These are phyloP conservation scores for Panurus biarmicus DNA, from an alignment of 2,113 vertebrate species.

Conservation along the genomic window DNA sequence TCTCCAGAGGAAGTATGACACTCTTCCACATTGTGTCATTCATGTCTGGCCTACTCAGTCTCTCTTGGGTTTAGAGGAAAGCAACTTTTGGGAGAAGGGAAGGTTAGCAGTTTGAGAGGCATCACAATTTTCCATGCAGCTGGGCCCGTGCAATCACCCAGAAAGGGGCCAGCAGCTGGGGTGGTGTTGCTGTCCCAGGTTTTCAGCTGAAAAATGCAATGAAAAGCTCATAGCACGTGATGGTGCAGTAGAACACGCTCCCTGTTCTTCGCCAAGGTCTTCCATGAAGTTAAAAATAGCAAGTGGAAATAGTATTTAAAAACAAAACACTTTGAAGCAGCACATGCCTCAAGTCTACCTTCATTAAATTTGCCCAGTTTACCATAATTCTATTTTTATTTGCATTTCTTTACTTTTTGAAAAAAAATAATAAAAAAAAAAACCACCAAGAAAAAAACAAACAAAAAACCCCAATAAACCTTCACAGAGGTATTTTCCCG, in stretches of 20 bases:
- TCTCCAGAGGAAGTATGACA: background rate
- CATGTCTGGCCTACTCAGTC: background rate
- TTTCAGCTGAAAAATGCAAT: background rate
- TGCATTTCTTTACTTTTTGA: background rate
- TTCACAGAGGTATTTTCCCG: background rate
- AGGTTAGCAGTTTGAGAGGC: background rate
- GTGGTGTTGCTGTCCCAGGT: background rate
- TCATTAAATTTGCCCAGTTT: background rate
- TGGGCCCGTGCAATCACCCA: background rate
- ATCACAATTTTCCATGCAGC: background rate
- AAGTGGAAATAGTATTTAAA: background rate
- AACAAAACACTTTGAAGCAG: background rate
- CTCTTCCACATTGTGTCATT: background rate
- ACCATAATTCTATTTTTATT: background rate
- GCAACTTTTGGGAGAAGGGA: background rate
- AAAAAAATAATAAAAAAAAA: background rate
- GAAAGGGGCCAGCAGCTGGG: background rate
- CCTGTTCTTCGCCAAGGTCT: background rate
- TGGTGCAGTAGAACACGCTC: background rate
- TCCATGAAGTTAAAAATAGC: conserved; percentile 34
- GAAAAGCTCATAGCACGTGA: background rate
- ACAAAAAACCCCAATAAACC: background rate
- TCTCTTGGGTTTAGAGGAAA: background rate
- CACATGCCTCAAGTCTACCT: background rate
- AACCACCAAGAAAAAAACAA: background rate